These are phyloP conservation scores for Aleiodes alternator DNA, from an alignment of 2,888 invertebrate genomes.

Conservation along the genomic window DNA sequence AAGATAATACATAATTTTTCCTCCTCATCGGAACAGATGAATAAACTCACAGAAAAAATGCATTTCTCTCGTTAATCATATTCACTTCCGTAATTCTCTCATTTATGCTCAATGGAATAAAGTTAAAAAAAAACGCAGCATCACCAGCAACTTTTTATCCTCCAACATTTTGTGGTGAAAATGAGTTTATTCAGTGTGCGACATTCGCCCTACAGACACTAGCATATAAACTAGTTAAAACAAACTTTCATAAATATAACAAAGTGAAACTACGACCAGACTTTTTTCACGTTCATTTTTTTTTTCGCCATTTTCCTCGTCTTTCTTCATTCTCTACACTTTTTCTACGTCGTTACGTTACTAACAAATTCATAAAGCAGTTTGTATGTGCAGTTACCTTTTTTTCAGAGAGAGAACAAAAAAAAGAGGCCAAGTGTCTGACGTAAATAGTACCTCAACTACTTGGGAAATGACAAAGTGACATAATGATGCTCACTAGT, in stretches of 20 bases:
- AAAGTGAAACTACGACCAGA: conserved; percentile 34
- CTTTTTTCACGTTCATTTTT: not conserved
- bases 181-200: conserved; percentile 51
- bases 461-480: conserved; percentile 1
- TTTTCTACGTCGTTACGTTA: conserved; percentile 21
- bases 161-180: not conserved
- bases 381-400: conserved; percentile 5
- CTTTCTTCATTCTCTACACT: not conserved
- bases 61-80: too few species aligned
- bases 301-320: conserved; percentile 3
- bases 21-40: too few species aligned
- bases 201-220: conserved; percentile 50
- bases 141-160: conserved; percentile 6
- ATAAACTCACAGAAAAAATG: too few species aligned
- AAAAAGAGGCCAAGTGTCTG: conserved; percentile 7
- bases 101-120: conserved; percentile 3
- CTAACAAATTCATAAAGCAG: conserved; percentile 25
- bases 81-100: too few species aligned
- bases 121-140: conserved; percentile 11
- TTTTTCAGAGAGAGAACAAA: not conserved
- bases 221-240: conserved; percentile 59
- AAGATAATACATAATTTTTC: too few species aligned
- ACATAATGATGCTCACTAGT: not conserved
- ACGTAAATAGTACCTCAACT: conserved; percentile 25
- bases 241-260: conserved; percentile 60